A percentile compares a stretch with the other conserved stretches of the same genome.
Conservation (phyloP, 2,113 vertebrate species). For the Terrapene triunguis region DNA sequence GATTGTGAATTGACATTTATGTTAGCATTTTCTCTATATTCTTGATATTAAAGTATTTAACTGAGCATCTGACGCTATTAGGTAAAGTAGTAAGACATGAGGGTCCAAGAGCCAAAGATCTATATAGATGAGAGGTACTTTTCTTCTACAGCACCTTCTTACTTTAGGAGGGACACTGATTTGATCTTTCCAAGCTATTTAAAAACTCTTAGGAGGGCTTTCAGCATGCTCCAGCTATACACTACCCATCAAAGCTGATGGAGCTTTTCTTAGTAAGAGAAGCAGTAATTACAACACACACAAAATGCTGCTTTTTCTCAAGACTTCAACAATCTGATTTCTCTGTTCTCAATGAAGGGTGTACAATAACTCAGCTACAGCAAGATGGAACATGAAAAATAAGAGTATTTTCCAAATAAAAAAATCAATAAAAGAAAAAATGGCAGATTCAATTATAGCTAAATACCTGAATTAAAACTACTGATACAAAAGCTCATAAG, state of each 20-base stretch:
- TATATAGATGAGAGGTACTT: neutral
- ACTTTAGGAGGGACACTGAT: neutral
- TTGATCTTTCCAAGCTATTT: neutral
- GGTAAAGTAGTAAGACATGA: neutral
- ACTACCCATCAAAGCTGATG: neutral
- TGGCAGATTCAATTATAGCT: neutral
- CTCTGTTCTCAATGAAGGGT: neutral
- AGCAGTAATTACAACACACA: accelerated
- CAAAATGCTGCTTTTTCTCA: neutral
- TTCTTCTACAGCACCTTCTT: neutral
- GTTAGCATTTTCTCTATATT: neutral
- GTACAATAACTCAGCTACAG: neutral
- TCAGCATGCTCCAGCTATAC: neutral
- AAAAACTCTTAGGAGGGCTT: neutral
- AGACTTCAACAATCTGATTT: neutral
- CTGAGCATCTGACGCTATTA: neutral
- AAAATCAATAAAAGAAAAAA: neutral
- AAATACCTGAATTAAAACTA: neutral
- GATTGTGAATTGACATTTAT: neutral
- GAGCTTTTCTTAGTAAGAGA: neutral
- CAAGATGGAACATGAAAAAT: neutral
- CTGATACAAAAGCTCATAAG: neutral
- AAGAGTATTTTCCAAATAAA: neutral
- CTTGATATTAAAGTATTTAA: neutral
- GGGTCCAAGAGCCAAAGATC: neutral